Base-by-base conservation (phyloP, 2,888 invertebrate genomes). In the Apotomis betuletana region DNA sequence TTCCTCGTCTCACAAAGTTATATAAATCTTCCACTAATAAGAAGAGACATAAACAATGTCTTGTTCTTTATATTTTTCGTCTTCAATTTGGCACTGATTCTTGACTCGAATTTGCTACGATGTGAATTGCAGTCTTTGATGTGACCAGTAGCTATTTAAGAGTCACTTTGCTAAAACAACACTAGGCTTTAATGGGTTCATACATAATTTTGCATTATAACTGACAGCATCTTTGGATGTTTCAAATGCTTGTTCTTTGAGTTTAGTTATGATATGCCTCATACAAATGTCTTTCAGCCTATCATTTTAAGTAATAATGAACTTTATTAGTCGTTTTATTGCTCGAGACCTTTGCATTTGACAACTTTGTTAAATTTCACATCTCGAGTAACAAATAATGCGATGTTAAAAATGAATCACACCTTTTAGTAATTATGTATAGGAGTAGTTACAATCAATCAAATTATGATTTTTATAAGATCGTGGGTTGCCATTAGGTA, bases 11-110 rank as follows among this genome's bases (percentile, higher is more conserved):
- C 60, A 55, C 49, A 12, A 41, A 44, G 46, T 61, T 78, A 81
- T 70, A 85, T 90, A 90, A 90, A 91, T 91, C 90, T 87, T 76
- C 81, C 82, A 78, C 83, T 89, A 91, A 90, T 87, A 90, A 89
- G 89, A 83, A 81, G 83, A 87, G 84, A 81, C 84, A 87, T 86
- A 86, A 87, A 90, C 87, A 86, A 86, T 87, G 85, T 74, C 58
- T 49, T 15, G 46, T 83, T 81, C 82, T 84, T 82, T 80, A 57
- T 44, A 58, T 59, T 59, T 61, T 69, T 69, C 15, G 12, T 49
- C 49, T 83, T 84, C 79, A 83, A 83, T 87, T 90, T 90, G 89
- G 89, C 90, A 87, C 82, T 82, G 85, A 76, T 78, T 77, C 76
- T 41, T 41, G 41, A 75, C 73, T n/a, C 9, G 62, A 62, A 59